Evolutionary conservation across 2,888 invertebrate genomes (phyloP).

Genomic region (Acleris laterana): DNA sequence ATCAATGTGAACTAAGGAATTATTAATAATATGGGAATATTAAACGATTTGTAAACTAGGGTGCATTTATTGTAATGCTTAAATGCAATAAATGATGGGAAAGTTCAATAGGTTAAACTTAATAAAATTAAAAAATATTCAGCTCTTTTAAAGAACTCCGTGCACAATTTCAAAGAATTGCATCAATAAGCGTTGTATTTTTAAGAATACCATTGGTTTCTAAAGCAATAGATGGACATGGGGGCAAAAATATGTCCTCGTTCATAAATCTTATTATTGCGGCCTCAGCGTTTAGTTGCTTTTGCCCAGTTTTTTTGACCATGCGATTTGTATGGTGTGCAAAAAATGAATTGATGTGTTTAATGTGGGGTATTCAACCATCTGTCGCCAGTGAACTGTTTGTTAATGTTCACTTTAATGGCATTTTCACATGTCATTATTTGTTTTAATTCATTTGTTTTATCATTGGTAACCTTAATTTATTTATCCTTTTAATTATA

Average conservation of each 20-base stretch:
- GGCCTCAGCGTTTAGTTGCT: constrained; percentile 32
- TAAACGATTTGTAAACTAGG: constrained; percentile 35
- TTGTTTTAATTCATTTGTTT: constrained; percentile 2
- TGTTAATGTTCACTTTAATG: constrained; percentile 55
- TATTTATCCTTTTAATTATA: no score
- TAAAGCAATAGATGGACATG: constrained; percentile 19
- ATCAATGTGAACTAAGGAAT: constrained; percentile 26
- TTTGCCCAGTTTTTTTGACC: constrained; percentile 29
- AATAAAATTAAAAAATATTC: neutral
- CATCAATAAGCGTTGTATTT: constrained; percentile 10
- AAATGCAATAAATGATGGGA: constrained; percentile 2
- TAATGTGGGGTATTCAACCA: constrained; percentile 61
- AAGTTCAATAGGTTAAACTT: constrained; percentile 6
- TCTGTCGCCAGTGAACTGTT: constrained; percentile 62
- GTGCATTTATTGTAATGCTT: neutral
- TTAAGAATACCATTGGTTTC: constrained; percentile 8
- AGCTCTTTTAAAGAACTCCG: neutral
- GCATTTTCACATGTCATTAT: constrained; percentile 52
- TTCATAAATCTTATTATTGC: constrained; percentile 34
- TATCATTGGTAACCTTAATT: neutral
- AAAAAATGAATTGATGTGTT: constrained; percentile 32
- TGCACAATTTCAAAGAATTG: neutral
- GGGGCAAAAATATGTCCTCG: constrained; percentile 26
- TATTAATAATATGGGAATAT: constrained; percentile 16
- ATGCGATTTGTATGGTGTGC: constrained; percentile 30